A percentile compares a stretch with the other conserved stretches of the same genome.
phyloP scores from a whole-genome alignment of 2,797 vertebrate species.

The Syngnathus rostellatus region DNA sequence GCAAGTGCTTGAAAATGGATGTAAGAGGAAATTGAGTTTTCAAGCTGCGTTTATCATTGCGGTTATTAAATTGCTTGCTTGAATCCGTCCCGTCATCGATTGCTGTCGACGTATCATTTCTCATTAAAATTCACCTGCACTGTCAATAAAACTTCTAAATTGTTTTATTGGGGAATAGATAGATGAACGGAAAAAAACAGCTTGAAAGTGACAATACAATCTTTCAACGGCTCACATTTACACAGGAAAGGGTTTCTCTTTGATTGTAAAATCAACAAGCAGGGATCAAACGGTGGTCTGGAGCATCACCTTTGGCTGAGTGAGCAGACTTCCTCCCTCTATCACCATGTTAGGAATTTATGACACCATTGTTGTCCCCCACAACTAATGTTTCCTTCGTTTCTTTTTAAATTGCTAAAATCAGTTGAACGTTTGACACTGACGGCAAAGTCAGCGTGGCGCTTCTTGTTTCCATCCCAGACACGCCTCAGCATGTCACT shows the following conservation, averaged over 20 bases:
- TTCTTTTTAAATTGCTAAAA: background rate
- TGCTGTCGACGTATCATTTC: background rate
- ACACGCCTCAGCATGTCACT: background rate
- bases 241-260: background rate
- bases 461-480: background rate
- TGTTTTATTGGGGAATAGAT: background rate
- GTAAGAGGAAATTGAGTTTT: conserved; percentile 37
- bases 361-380: conserved; percentile 1
- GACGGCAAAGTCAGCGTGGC: background rate
- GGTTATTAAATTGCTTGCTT: conserved; percentile 52
- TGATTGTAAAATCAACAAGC: background rate
- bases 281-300: background rate
- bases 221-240: background rate
- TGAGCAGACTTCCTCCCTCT: background rate
- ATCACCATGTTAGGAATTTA: background rate
- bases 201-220: background rate
- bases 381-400: background rate
- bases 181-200: background rate
- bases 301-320: background rate
- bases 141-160: background rate
- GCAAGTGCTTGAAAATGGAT: conserved; percentile 43
- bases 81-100: conserved; percentile 31
- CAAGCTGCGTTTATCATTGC: conserved; percentile 38
- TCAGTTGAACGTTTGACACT: background rate
- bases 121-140: background rate